These are phyloP conservation scores for Hypotaenidia okinawae DNA, from an alignment of 2,797 vertebrate species.

Conservation along the genomic window DNA sequence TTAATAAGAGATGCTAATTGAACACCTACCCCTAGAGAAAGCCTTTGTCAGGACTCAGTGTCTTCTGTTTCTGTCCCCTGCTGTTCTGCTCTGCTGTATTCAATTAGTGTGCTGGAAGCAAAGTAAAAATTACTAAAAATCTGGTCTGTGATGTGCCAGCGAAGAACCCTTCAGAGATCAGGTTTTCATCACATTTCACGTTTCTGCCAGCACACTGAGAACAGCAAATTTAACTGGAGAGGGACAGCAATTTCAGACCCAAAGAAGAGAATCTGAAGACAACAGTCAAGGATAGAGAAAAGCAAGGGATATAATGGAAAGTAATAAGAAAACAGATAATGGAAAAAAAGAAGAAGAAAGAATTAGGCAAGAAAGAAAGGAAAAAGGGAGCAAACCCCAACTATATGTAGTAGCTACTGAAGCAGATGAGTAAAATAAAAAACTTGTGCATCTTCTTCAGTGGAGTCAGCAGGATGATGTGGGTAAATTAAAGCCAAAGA, in stretches of 20 bases:
- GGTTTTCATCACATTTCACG: slow-evolving; percentile 48
- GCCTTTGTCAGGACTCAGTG: slow-evolving; percentile 53
- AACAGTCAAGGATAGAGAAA: not conserved
- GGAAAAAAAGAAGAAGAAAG: not conserved
- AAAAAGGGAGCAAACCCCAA: not conserved
- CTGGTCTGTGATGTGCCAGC: slow-evolving; percentile 39
- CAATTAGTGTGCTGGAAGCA: slow-evolving; percentile 69
- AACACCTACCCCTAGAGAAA: slow-evolving; percentile 64
- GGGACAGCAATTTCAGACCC: not conserved
- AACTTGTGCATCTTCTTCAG: not conserved
- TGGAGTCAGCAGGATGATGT: not conserved
- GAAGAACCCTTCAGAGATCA: slow-evolving; percentile 54
- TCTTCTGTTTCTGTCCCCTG: slow-evolving; percentile 52
- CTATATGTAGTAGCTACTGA: not conserved
- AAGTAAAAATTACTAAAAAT: slow-evolving; percentile 63
- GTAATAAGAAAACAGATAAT: not conserved
- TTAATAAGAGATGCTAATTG: slow-evolving; percentile 67
- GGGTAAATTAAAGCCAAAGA: not conserved
- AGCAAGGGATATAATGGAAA: not conserved
- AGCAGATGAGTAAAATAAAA: not conserved
- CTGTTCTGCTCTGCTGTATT: slow-evolving; percentile 69
- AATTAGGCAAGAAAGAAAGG: not conserved
- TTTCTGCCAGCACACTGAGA: slow-evolving; percentile 11
- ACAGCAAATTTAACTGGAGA: slow-evolving; percentile 32
- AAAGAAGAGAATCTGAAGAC: not conserved